Conservation (phyloP, 2,888 invertebrate species). For the Euplexia lucipara region DNA sequence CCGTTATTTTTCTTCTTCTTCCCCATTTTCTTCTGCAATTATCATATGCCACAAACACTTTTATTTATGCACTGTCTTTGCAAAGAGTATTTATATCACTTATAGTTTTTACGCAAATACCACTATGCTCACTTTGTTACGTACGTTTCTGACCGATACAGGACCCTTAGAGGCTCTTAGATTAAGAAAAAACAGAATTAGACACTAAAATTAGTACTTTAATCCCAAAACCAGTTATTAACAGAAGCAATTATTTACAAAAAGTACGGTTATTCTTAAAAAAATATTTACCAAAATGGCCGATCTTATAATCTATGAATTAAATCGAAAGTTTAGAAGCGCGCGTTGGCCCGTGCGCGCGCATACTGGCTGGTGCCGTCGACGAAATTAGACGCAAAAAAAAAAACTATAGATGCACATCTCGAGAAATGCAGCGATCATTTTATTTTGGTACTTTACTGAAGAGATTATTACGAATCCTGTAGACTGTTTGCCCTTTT, state of each 20-base stretch:
- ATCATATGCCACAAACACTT: slow-evolving; percentile 76
- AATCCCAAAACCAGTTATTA: slow-evolving; percentile 65
- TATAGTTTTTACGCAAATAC: slow-evolving; percentile 66
- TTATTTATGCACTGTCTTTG: slow-evolving; percentile 71
- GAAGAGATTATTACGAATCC: slow-evolving; percentile 63
- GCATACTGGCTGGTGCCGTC: slow-evolving; percentile 87
- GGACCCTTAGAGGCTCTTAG: slow-evolving; percentile 65
- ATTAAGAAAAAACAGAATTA: slow-evolving; percentile 52
- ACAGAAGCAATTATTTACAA: slow-evolving; percentile 64
- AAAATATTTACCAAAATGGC: slow-evolving; percentile 78
- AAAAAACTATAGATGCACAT: slow-evolving; percentile 83
- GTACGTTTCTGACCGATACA: slow-evolving; percentile 63
- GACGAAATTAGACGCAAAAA: slow-evolving; percentile 88
- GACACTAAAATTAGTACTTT: slow-evolving; percentile 64
- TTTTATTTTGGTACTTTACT: slow-evolving; percentile 80
- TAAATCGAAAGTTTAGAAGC: slow-evolving; percentile 72
- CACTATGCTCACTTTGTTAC: slow-evolving; percentile 41
- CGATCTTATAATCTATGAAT: slow-evolving; percentile 66
- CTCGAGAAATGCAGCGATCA: slow-evolving; percentile 86
- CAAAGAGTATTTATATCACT: slow-evolving; percentile 60
- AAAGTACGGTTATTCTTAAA: slow-evolving; percentile 47
- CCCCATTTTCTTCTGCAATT: slow-evolving; percentile 79
- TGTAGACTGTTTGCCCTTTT: slow-evolving; percentile 45
- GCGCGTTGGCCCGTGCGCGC: slow-evolving; percentile 82
- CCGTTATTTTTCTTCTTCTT: slow-evolving; percentile 87